A percentile compares a stretch with the other conserved stretches of the same genome.
Evolutionary conservation across 2,888 invertebrate genomes (phyloP).

Genomic region (Nephrotoma guestfalica): DNA sequence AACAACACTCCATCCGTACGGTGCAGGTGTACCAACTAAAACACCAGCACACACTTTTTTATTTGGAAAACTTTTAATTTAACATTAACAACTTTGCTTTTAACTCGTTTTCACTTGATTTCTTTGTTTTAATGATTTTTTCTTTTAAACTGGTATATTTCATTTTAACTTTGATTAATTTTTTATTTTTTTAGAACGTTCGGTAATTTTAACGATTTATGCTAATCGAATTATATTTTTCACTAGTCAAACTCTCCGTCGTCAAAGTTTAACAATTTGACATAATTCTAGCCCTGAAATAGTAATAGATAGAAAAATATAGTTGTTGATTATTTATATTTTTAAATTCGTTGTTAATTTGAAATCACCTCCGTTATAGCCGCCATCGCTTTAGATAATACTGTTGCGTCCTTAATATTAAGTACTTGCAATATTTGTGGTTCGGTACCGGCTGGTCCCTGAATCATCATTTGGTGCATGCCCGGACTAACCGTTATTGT

Average conservation of each 20-base stretch:
- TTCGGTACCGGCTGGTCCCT: conserved; percentile 50
- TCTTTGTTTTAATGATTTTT: neutral
- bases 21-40: neutral
- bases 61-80: neutral
- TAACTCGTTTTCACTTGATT: neutral
- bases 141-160: neutral
- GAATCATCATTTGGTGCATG: conserved; percentile 71
- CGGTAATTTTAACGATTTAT: neutral
- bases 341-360: neutral
- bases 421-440: conserved; percentile 70
- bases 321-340: neutral
- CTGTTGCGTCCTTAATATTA: conserved; percentile 71
- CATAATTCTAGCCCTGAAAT: neutral
- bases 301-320: neutral
- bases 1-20: neutral
- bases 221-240: neutral
- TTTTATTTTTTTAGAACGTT: neutral
- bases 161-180: neutral
- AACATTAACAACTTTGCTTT: neutral
- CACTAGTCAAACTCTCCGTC: neutral
- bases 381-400: conserved; percentile 67
- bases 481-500: conserved; percentile 62
- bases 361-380: conserved; percentile 31
- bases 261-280: neutral
- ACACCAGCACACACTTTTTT: neutral